Evolutionary conservation across 2,888 invertebrate genomes (phyloP).

Genomic region (Acrobasis repandana): DNA sequence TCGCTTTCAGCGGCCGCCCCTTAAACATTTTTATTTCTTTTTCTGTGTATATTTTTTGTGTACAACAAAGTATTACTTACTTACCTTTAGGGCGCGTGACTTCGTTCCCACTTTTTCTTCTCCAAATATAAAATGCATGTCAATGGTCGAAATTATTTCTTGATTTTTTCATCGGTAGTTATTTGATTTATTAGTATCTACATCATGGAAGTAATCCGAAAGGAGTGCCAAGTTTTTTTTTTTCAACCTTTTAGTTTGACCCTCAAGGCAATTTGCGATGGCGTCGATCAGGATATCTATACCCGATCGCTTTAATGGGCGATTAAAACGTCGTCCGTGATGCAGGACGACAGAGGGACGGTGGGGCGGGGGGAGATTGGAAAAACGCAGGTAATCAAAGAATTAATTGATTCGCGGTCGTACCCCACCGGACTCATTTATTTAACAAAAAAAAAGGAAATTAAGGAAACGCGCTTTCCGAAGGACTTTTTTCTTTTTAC

Average conservation of each 20-base stretch:
- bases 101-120: too few species aligned
- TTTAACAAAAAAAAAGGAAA: constrained; percentile 18
- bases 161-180: too few species aligned
- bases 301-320: constrained; percentile 21
- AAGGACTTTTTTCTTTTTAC: not conserved
- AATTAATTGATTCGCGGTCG: constrained; percentile 30
- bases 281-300: not conserved
- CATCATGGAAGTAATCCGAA: too few species aligned
- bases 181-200: too few species aligned
- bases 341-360: not conserved
- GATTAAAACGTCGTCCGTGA: constrained; percentile 11
- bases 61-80: too few species aligned
- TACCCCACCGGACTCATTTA: constrained; percentile 14
- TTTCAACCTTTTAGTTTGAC: not conserved
- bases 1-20: too few species aligned
- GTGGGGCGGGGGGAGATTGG: not conserved
- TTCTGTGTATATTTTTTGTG: too few species aligned
- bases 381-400: constrained; percentile 27
- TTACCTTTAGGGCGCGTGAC: too few species aligned
- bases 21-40: too few species aligned
- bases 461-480: not conserved
- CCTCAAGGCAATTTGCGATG: constrained; percentile 12
- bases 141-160: too few species aligned
- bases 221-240: too few species aligned
- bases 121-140: too few species aligned